Conservation (phyloP, 1,140 invertebrate genomes). For the Drosophila fuyamai region DNA sequence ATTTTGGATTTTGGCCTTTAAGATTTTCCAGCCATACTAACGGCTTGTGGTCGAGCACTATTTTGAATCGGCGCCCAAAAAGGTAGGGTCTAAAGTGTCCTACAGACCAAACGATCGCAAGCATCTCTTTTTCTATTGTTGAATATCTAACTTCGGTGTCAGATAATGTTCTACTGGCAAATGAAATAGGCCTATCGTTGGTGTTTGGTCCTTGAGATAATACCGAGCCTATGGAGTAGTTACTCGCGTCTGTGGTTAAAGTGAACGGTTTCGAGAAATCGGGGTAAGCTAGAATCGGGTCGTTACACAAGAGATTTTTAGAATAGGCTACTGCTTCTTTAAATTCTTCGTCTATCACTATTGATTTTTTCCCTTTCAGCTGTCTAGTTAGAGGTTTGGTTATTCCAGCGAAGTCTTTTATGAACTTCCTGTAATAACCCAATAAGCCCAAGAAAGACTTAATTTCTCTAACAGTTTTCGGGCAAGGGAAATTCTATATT, state of each 20-base stretch:
- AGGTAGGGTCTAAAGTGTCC: conserved; percentile 10
- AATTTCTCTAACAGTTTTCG: conserved; percentile 12
- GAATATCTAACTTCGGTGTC: conserved; percentile 19
- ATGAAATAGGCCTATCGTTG: conserved; percentile 13
- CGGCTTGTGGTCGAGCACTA: not conserved
- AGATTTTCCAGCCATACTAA: conserved; percentile 11
- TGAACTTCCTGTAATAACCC: conserved; percentile 15
- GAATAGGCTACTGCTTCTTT: not conserved
- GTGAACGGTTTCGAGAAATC: conserved; percentile 12
- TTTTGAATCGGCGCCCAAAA: conserved; percentile 9
- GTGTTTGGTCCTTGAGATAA: conserved; percentile 1
- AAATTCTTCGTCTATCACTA: conserved; percentile 12
- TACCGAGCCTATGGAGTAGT: conserved; percentile 3
- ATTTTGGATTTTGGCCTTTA: conserved; percentile 8
- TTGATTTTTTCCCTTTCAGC: conserved; percentile 19
- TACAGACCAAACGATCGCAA: conserved; percentile 1
- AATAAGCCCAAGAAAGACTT: conserved; percentile 16
- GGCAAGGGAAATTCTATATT: conserved; percentile 15
- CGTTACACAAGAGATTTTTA: conserved; percentile 11
- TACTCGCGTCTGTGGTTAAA: conserved; percentile 17
- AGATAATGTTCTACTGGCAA: conserved; percentile 9
- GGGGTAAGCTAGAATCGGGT: conserved; percentile 1
- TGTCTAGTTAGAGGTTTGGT: conserved; percentile 28
- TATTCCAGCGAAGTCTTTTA: conserved; percentile 17
- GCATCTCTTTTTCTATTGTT: conserved; percentile 29